A percentile compares a stretch with the other conserved stretches of the same genome.
phyloP scores from a whole-genome alignment of 2,113 vertebrate species.

The Tachysurus fulvidraco region DNA sequence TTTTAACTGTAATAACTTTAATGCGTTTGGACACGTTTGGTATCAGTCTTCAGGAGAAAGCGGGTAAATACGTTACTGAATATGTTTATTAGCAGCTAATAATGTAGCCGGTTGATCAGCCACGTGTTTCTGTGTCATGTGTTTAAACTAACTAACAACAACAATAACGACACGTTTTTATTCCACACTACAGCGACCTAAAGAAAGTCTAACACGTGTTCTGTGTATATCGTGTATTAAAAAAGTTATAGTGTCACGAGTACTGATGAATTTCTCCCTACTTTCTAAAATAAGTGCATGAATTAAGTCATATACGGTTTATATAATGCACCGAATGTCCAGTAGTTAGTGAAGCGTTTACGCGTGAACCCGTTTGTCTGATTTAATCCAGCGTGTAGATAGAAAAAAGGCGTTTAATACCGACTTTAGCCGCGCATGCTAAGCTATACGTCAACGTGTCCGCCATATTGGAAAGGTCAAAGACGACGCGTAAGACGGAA shows the following conservation, averaged over 20 bases:
- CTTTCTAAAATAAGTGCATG: not conserved
- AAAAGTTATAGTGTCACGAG: not conserved
- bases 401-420: not conserved
- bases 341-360: not conserved
- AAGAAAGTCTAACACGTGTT: not conserved
- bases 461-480: slow-evolving; percentile 12
- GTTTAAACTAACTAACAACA: not conserved
- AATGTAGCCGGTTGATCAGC: not conserved
- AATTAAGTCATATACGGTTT: not conserved
- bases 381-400: not conserved
- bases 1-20: too few species aligned
- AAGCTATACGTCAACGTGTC: not conserved
- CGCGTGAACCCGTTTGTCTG: not conserved
- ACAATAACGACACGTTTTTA: not conserved
- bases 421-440: not conserved
- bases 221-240: not conserved
- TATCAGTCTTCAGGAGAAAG: not conserved
- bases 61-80: not conserved
- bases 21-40: too few species aligned
- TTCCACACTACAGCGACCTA: not conserved
- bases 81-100: too few species aligned
- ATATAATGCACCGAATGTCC: not conserved
- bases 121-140: slow-evolving; percentile 3
- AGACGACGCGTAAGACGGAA: not conserved
- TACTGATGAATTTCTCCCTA: not conserved